Evolutionary conservation across 2,113 vertebrate species (phyloP).

Genomic region (Hypocryptadius cinnamomeus): DNA sequence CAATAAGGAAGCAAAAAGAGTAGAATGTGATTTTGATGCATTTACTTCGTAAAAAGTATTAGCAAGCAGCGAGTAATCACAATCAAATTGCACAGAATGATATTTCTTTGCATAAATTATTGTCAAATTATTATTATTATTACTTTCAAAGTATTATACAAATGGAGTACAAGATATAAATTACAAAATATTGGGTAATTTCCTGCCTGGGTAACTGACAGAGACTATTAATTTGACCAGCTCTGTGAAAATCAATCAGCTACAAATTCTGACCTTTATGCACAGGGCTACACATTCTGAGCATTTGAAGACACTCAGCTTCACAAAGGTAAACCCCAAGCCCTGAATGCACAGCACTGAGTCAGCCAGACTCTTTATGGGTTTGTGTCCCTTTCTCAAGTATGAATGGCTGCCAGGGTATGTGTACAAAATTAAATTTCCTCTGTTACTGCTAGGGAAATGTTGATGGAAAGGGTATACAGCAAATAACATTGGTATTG

Average conservation of each 20-base stretch:
- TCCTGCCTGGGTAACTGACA: not conserved
- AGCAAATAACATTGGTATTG: not conserved
- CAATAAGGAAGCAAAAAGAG: not conserved
- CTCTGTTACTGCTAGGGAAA: not conserved
- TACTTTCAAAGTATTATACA: not conserved
- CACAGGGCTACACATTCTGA: not conserved
- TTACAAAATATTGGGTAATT: not conserved
- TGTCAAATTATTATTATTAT: not conserved
- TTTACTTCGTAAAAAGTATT: not conserved
- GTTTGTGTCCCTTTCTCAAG: not conserved
- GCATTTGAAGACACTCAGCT: not conserved
- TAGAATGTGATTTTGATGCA: not conserved
- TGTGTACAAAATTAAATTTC: not conserved
- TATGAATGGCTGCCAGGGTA: not conserved
- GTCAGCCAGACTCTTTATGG: not conserved
- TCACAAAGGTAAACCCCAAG: not conserved
- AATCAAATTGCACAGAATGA: not conserved
- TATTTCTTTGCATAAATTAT: not conserved
- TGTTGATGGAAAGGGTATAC: not conserved
- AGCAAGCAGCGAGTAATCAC: not conserved
- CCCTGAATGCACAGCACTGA: not conserved
- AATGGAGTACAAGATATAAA: not conserved
- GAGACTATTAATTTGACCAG: not conserved
- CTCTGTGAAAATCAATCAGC: not conserved
- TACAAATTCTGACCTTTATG: not conserved